Evolutionary conservation across 1,140 invertebrate species (phyloP).

Genomic region (Drosophila carrolli): DNA sequence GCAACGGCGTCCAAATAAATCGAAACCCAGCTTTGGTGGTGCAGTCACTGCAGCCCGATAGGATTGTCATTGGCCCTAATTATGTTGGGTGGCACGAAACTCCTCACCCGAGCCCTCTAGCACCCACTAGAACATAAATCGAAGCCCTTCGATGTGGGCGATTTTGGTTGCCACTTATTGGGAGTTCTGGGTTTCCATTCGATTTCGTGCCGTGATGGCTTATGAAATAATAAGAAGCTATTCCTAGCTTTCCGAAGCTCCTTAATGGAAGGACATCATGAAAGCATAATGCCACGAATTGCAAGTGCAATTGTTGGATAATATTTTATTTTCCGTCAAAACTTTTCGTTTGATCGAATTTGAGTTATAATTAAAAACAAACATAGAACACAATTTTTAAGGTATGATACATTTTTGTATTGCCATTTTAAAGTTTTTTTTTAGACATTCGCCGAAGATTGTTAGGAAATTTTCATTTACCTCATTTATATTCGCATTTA

Average conservation of each 20-base stretch:
- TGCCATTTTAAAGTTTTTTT: neutral
- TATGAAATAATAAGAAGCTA: constrained; percentile 38
- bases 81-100: constrained; percentile 23
- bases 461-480: neutral
- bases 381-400: neutral
- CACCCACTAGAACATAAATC: constrained; percentile 5
- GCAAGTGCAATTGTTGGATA: neutral
- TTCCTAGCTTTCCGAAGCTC: constrained; percentile 11
- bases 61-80: constrained; percentile 48
- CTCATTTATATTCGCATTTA: neutral
- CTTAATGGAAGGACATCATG: constrained; percentile 20
- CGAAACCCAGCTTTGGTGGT: constrained; percentile 23
- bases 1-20: constrained; percentile 42
- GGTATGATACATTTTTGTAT: neutral
- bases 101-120: neutral
- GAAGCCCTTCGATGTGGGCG: constrained; percentile 20
- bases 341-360: neutral
- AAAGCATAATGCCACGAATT: constrained; percentile 18
- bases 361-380: neutral
- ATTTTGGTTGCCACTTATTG: constrained; percentile 14
- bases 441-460: neutral
- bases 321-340: too few relatives aligned
- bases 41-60: constrained; percentile 23
- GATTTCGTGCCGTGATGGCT: constrained; percentile 24
- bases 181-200: constrained; percentile 12